Conservation (phyloP, 2,113 vertebrate species). For the Copsychus sechellarum region DNA sequence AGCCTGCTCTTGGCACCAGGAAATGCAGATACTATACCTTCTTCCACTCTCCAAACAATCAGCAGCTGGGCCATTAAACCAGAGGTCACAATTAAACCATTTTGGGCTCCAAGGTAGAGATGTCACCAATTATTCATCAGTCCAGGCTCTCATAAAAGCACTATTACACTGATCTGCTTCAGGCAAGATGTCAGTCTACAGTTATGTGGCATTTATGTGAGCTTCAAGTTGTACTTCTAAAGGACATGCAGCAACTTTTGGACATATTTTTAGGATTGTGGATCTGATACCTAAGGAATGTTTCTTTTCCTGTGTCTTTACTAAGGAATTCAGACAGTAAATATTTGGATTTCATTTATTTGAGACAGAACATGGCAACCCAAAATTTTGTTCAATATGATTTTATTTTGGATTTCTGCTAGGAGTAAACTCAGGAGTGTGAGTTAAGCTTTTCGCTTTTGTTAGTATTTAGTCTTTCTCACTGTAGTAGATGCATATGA, state of each 20-base stretch:
- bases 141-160: not conserved
- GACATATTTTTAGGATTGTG: not conserved
- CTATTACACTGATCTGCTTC: not conserved
- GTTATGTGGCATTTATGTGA: not conserved
- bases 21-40: not conserved
- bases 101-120: not conserved
- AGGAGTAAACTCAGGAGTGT: not conserved
- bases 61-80: not conserved
- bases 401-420: not conserved
- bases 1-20: not conserved
- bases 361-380: not conserved
- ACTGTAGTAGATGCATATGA: not conserved
- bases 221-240: not conserved
- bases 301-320: not conserved
- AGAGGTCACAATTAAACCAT: not conserved
- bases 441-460: not conserved
- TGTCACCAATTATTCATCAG: not conserved
- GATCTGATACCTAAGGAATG: not conserved
- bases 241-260: not conserved
- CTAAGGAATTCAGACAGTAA: not conserved
- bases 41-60: not conserved
- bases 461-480: not conserved
- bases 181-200: not conserved
- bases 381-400: not conserved
- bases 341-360: not conserved